Evolutionary conservation across 2,113 vertebrate species (phyloP), one percentile per base, ranked within the genome.

Genomic region (Uropsilus gracilis): DNA sequence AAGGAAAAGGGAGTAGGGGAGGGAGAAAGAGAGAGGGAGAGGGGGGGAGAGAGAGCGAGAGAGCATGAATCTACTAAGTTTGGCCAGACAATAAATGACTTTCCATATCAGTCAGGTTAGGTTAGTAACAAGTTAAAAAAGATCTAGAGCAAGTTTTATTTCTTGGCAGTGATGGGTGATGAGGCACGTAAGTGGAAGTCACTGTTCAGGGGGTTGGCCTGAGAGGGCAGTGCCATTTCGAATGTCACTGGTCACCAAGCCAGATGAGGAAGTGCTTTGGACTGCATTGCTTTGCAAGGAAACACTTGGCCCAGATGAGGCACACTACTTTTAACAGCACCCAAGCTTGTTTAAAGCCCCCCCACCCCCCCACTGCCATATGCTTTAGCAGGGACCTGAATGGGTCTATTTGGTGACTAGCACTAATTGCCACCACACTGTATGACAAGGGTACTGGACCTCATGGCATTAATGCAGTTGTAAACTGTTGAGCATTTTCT

Each of bases 201-300:
- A 71, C 22, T 37, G 20, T 37, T 16, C 28, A 82, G 50, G 28
- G 48, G 39, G 34, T 4, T 6, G n/a, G 37, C 7, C 12, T 30
- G 28, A 8, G 1, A 84, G 48, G 75, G 17, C 12, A 26, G 32
- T 4, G 34, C 42, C 10, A 1, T 73, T 94, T 73, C 89, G 80
- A 83, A 83, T 50, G 59, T 20, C 72, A 66, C 5, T 64, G 30
- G 66, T 81, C 61, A 69, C 13, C 26, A 12, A 20, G 26, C 2
- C 57, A 39, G 5, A 10, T n/a, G 18, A 42, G 76, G 92, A 80
- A 90, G 34, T 66, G 11, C 24, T 69, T 63, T 68, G 64, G 66
- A 42, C 20, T 42, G 10, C 75, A 55, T 94, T 84, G 37, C 48
- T 94, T 96, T 90, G 88, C 39, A 92, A 50, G 57, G 30, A 63